These are phyloP conservation scores for Napeogenes sylphis DNA, from an alignment of 2,888 invertebrate species.

Conservation along the genomic window DNA sequence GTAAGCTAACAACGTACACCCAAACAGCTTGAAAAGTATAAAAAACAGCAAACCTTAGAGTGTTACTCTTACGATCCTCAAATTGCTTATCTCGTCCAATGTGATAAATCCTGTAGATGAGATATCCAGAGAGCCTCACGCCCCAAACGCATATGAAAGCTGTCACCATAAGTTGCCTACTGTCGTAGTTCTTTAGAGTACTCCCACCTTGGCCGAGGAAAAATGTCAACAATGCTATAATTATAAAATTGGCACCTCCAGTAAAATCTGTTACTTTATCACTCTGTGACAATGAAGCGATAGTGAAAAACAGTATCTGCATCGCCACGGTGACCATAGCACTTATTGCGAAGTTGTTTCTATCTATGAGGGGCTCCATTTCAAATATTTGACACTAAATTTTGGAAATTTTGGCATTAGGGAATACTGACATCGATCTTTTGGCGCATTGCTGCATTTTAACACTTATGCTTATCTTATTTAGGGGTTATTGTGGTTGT, in stretches of 20 bases:
- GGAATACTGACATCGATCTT: slow-evolving; percentile 49
- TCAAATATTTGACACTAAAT: slow-evolving; percentile 54
- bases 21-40: slow-evolving; percentile 95
- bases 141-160: slow-evolving; percentile 93
- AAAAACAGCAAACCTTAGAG: slow-evolving; percentile 92
- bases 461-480: slow-evolving; percentile 34
- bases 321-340: slow-evolving; percentile 89
- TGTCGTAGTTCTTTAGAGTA: slow-evolving; percentile 85
- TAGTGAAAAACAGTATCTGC: slow-evolving; percentile 92
- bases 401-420: slow-evolving; percentile 53
- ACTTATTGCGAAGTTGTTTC: slow-evolving; percentile 90
- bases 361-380: slow-evolving; percentile 87
- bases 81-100: slow-evolving; percentile 94
- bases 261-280: slow-evolving; percentile 96
- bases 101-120: slow-evolving; percentile 93
- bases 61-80: slow-evolving; percentile 91
- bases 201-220: slow-evolving; percentile 88
- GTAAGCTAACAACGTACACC: slow-evolving; percentile 94
- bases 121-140: slow-evolving; percentile 88
- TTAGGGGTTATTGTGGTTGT: slow-evolving; percentile 25
- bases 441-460: slow-evolving; percentile 64
- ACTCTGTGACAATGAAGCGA: slow-evolving; percentile 90
- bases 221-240: slow-evolving; percentile 91
- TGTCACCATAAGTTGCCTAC: slow-evolving; percentile 94
- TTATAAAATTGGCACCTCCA: slow-evolving; percentile 94